Conservation (phyloP, 2,888 invertebrate species). For the Cistogaster globosa region DNA sequence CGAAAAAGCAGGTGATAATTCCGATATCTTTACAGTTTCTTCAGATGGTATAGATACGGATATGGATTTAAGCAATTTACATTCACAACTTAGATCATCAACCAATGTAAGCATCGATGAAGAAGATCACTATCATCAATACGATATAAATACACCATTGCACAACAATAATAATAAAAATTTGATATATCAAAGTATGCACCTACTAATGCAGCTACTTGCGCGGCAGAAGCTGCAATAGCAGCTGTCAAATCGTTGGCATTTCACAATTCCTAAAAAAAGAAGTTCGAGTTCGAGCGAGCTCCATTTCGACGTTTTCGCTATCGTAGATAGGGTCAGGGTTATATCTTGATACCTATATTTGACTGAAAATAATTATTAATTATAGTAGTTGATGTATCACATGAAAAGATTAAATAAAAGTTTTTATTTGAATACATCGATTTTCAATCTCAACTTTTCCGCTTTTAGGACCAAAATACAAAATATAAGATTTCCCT, state of each 20-base stretch:
- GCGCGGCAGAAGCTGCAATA: conserved; percentile 77
- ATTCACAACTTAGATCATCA: conserved; percentile 72
- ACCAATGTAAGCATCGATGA: conserved; percentile 66
- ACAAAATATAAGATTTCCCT: too few species aligned
- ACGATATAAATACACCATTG: conserved; percentile 46
- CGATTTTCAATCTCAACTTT: too few species aligned
- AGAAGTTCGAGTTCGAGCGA: conserved; percentile 80
- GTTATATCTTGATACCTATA: conserved; percentile 70
- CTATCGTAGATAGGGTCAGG: conserved; percentile 79
- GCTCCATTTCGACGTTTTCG: conserved; percentile 81
- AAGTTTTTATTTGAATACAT: too few species aligned
- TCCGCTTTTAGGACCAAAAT: too few species aligned
- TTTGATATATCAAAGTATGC: conserved; percentile 80
- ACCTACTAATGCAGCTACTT: conserved; percentile 75
- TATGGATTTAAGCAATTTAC: conserved; percentile 81
- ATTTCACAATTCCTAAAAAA: conserved; percentile 81
- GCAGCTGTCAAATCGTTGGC: conserved; percentile 79
- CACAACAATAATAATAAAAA: conserved; percentile 75
- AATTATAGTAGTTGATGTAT: conserved; percentile 15
- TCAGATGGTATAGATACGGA: conserved; percentile 83
- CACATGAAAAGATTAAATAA: too few species aligned
- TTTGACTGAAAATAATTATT: conserved; percentile 69
- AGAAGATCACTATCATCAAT: conserved; percentile 71
- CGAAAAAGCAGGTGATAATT: conserved; percentile 81
- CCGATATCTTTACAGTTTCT: conserved; percentile 82